phyloP scores from a whole-genome alignment of 2,797 vertebrate genomes.

The Manis pentadactyla region DNA sequence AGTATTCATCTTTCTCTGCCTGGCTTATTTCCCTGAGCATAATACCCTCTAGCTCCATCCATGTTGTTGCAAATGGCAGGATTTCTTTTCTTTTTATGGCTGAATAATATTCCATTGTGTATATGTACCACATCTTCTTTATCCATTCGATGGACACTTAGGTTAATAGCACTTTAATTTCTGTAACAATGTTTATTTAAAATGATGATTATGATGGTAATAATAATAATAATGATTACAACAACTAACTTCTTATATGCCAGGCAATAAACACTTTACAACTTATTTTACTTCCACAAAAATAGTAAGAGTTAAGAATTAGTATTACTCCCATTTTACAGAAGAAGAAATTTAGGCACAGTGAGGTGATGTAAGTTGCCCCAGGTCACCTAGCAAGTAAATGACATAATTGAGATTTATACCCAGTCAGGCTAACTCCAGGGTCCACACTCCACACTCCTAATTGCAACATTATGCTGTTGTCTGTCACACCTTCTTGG shows the following conservation, averaged over 20 bases:
- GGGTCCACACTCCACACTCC: background rate
- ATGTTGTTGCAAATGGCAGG: too few relatives aligned
- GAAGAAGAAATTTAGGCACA: background rate
- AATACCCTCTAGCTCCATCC: too few relatives aligned
- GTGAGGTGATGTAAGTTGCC: background rate
- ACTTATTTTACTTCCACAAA: slow-evolving; percentile 3
- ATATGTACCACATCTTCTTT: too few relatives aligned
- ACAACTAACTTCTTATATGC: background rate
- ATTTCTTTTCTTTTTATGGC: too few relatives aligned
- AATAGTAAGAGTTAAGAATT: slow-evolving; percentile 6
- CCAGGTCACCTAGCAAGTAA: background rate
- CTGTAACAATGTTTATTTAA: background rate
- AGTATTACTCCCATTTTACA: background rate
- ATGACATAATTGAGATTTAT: background rate
- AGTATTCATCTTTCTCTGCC: too few relatives aligned
- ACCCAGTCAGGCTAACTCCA: background rate
- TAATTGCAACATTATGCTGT: background rate
- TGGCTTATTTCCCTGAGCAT: too few relatives aligned
- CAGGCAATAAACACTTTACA: background rate
- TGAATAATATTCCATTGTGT: too few relatives aligned
- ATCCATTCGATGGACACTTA: too few relatives aligned
- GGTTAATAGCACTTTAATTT: background rate
- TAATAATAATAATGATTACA: background rate
- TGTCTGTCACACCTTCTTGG: slow-evolving; percentile 7
- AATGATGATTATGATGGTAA: background rate